A percentile compares a stretch with the other conserved stretches of the same genome.
Evolutionary conservation across 1,140 invertebrate genomes (phyloP).

Genomic region (Bombus waltoni): DNA sequence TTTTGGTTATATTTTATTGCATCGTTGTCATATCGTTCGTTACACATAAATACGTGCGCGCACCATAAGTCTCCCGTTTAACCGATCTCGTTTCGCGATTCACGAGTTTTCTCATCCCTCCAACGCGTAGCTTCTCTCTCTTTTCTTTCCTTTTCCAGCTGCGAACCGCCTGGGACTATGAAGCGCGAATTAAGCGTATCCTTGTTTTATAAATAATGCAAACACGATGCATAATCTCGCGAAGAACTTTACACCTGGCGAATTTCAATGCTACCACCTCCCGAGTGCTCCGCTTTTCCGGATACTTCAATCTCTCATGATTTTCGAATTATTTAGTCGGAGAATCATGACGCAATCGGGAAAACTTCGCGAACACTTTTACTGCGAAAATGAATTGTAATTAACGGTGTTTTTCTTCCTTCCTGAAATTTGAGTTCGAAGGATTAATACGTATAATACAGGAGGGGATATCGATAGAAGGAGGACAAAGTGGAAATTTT

Average conservation of each 20-base stretch:
- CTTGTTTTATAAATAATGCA: constrained; percentile 7
- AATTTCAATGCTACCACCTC: neutral
- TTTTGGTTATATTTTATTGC: neutral
- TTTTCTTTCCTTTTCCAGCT: neutral
- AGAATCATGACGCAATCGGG: neutral
- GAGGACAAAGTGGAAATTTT: too few relatives aligned
- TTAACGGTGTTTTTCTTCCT: too few relatives aligned
- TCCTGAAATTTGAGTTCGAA: too few relatives aligned
- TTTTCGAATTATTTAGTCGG: neutral
- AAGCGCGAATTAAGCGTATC: constrained; percentile 13
- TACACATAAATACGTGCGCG: neutral
- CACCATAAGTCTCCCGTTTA: neutral
- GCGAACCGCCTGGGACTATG: neutral
- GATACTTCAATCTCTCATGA: neutral
- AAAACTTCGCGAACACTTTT: neutral
- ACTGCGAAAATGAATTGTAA: too few relatives aligned
- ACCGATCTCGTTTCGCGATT: neutral
- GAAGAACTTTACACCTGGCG: neutral
- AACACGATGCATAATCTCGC: neutral
- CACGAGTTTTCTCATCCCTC: neutral
- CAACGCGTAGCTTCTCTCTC: neutral
- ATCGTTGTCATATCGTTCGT: neutral
- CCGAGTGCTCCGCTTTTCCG: neutral
- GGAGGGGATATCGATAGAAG: too few relatives aligned
- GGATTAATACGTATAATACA: too few relatives aligned